Evolutionary conservation across 2,113 vertebrate genomes (phyloP).

Genomic region (Ornithorhynchus anatinus): DNA sequence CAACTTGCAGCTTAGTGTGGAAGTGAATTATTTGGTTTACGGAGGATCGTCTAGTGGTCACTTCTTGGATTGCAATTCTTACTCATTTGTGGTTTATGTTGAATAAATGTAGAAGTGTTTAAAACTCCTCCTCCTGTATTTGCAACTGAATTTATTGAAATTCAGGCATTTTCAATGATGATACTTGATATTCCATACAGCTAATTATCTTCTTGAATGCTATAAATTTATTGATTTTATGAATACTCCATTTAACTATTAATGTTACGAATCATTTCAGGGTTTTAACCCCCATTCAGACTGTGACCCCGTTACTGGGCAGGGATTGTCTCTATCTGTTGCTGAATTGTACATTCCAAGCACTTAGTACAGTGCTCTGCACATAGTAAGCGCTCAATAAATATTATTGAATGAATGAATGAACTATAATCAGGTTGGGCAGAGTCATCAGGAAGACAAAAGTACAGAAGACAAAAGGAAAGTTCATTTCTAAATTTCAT

Average conservation of each 20-base stretch:
- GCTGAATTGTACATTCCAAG: too few relatives aligned
- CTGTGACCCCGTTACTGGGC: too few relatives aligned
- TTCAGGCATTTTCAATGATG: slow-evolving; percentile 45
- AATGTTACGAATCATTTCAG: background rate
- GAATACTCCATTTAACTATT: background rate
- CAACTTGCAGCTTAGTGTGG: slow-evolving; percentile 29
- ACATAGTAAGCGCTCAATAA: too few relatives aligned
- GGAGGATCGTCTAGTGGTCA: slow-evolving; percentile 57
- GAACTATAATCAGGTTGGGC: too few relatives aligned
- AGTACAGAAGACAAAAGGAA: too few relatives aligned
- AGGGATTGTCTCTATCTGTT: too few relatives aligned
- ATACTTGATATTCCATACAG: slow-evolving; percentile 29
- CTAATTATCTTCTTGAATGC: slow-evolving; percentile 24
- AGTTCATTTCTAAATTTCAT: too few relatives aligned
- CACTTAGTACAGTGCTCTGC: too few relatives aligned
- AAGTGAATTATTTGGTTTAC: slow-evolving; percentile 62
- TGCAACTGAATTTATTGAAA: slow-evolving; percentile 52
- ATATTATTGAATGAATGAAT: too few relatives aligned
- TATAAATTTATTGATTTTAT: slow-evolving; percentile 26
- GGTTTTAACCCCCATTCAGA: too few relatives aligned
- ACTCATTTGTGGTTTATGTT: slow-evolving; percentile 53
- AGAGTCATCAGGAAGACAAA: too few relatives aligned
- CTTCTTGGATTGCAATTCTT: slow-evolving; percentile 49
- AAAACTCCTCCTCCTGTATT: slow-evolving; percentile 45
- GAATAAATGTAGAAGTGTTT: slow-evolving; percentile 55